These are phyloP conservation scores for Vulpes lagopus DNA, from an alignment of 2,113 vertebrate species.

Conservation along the genomic window DNA sequence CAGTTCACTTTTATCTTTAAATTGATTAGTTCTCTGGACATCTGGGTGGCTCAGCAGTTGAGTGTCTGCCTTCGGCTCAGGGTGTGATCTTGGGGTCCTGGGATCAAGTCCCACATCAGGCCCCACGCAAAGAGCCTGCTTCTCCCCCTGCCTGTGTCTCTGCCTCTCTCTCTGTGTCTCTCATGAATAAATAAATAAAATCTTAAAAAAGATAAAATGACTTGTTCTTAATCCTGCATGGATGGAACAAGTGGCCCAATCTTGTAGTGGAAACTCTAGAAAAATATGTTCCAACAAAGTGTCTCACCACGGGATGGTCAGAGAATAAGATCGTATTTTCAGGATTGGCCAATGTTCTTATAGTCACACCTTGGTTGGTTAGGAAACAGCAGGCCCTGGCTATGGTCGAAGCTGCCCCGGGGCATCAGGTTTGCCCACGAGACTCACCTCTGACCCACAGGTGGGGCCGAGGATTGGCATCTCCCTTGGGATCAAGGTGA, in stretches of 20 bases:
- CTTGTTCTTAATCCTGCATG: neutral
- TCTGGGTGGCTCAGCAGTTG: too few relatives aligned
- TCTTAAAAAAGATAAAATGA: neutral
- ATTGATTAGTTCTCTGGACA: neutral
- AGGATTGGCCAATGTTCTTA: neutral
- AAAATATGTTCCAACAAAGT: neutral
- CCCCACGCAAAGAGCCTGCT: too few relatives aligned
- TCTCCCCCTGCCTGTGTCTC: too few relatives aligned
- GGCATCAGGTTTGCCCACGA: fast-evolving
- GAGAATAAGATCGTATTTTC: too few relatives aligned
- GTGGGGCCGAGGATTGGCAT: neutral
- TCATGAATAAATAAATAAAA: too few relatives aligned
- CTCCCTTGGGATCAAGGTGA: fast-evolving
- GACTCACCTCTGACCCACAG: fast-evolving
- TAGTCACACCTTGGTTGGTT: neutral
- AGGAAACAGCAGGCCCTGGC: neutral
- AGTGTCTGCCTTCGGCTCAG: too few relatives aligned
- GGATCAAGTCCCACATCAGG: too few relatives aligned
- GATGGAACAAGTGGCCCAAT: too few relatives aligned
- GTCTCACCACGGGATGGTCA: fast-evolving
- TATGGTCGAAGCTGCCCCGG: neutral
- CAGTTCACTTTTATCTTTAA: neutral
- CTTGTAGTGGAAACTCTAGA: neutral
- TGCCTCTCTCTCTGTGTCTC: too few relatives aligned
- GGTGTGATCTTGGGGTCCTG: too few relatives aligned